Base-by-base conservation (phyloP, 2,888 invertebrate species). In the Loripinus fragilis region DNA sequence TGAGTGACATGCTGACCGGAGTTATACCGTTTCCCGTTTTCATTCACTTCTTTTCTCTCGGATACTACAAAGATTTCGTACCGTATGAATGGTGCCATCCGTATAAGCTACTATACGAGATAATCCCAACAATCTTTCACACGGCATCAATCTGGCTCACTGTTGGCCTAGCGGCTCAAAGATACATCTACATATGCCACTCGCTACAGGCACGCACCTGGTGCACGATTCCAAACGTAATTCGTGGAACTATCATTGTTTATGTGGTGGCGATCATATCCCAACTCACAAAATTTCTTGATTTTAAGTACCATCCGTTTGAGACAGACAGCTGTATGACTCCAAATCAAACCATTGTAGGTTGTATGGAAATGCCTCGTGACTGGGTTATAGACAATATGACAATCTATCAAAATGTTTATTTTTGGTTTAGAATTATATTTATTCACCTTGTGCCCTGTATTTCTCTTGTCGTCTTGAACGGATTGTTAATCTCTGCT, bases 91-190 rank as follows among this genome's bases (percentile, higher is more conserved):
- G 96, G 79, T 98, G 98, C 91, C 96, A 96, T 90, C 96, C 96
- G 0, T 97, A 96, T 95, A 85, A 87, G 33, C 78, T 88, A 50
- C 83, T 92, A 23, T 85, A 86, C 15, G 88, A 90, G 64, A 80
- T 89, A 45, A 88, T 93, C 50, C 93, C 93, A 2, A 93, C 92
- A 15, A 90, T 93, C 94, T 98, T 98, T 93, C 98, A 98, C 94
- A 98, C 98, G 5, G 97, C 98, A 5, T 97, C 97, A 87, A 97
- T 98, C 81, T 98, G 98, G 98, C 94, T 98, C 88, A 98, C 98
- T 0, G 95, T 98, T 85, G 96, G 97, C 0, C 94, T 98, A 80
- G 98, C 98, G 0, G 96, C 97, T 25, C 98, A 98, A 94, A 95
- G 98, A 87, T 98, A 98, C 94, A 97, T 98, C 89, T 98, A 98